Percentiles rank a stretch among this genome's conserved stretches.
phyloP scores from a whole-genome alignment of 2,888 invertebrate genomes.

The Parnassius glacialis region DNA sequence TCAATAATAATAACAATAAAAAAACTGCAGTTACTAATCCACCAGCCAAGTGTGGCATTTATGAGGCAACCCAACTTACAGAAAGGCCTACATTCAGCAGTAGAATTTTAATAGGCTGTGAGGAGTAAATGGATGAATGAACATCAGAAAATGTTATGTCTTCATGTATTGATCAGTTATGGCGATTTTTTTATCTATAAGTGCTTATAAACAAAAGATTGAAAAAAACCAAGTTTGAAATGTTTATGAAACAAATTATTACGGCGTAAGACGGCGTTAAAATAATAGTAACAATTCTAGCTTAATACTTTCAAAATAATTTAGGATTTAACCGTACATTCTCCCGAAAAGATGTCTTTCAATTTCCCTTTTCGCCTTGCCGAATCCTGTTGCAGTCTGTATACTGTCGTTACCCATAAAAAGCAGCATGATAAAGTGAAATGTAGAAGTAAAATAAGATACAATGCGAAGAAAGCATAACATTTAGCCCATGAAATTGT shows the following conservation, averaged over 20 bases:
- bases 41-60: no score
- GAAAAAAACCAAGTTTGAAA: constrained; percentile 1
- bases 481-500: constrained; percentile 67
- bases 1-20: no score
- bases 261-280: constrained; percentile 27
- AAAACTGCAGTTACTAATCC: no score
- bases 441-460: constrained; percentile 74
- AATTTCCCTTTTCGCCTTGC: constrained; percentile 91
- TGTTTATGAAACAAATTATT: constrained; percentile 22
- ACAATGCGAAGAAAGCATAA: constrained; percentile 73
- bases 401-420: constrained; percentile 85
- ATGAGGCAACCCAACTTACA: no score
- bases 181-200: no score
- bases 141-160: no score
- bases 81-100: no score
- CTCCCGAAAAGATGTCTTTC: constrained; percentile 92
- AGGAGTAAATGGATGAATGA: no score
- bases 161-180: no score
- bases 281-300: constrained; percentile 55
- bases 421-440: constrained; percentile 83
- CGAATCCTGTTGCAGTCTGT: constrained; percentile 88
- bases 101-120: no score
- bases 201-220: no score
- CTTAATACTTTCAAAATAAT: constrained; percentile 72
- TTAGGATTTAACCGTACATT: constrained; percentile 85